A percentile compares a stretch with the other conserved stretches of the same genome.
Evolutionary conservation across 2,888 invertebrate species (phyloP).

Genomic region (Horisme vitalbata): DNA sequence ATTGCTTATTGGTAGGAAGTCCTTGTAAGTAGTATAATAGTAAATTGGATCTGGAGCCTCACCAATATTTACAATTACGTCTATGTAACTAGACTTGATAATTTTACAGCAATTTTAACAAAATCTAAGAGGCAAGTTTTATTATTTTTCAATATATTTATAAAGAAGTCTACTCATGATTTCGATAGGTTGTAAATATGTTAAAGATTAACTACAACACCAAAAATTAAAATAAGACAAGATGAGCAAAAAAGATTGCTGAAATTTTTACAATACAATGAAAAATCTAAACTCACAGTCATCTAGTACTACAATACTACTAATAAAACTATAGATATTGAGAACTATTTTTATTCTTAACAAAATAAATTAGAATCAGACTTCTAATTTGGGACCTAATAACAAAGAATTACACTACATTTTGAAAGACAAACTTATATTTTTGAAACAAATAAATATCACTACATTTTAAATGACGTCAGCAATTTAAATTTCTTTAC

Average conservation of each 20-base stretch:
- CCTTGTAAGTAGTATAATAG: slow-evolving; percentile 23
- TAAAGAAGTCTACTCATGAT: slow-evolving; percentile 12
- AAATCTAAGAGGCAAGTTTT: slow-evolving; percentile 5
- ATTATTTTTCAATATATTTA: slow-evolving; percentile 1
- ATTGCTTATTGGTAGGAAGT: slow-evolving; percentile 25
- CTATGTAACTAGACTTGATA: slow-evolving; percentile 6
- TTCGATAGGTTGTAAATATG: neutral
- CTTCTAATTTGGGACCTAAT: slow-evolving; percentile 75
- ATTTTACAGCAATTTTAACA: slow-evolving; percentile 29
- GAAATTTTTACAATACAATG: slow-evolving; percentile 47
- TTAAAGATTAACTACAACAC: neutral
- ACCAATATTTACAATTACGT: slow-evolving; percentile 49
- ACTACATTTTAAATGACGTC: slow-evolving; percentile 47
- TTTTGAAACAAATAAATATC: slow-evolving; percentile 39
- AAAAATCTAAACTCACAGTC: slow-evolving; percentile 39
- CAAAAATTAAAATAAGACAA: slow-evolving; percentile 10
- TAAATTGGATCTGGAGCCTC: slow-evolving; percentile 38
- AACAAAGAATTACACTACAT: slow-evolving; percentile 51
- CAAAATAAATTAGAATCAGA: slow-evolving; percentile 80
- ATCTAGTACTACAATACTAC: slow-evolving; percentile 50
- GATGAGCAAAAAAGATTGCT: slow-evolving; percentile 10
- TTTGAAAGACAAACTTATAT: slow-evolving; percentile 50
- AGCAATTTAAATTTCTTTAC: slow-evolving; percentile 57
- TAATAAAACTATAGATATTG: slow-evolving; percentile 53
- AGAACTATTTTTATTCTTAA: slow-evolving; percentile 47